These are phyloP conservation scores for Neoitamus cyanurus DNA, from an alignment of 2,888 invertebrate species.

Conservation along the genomic window DNA sequence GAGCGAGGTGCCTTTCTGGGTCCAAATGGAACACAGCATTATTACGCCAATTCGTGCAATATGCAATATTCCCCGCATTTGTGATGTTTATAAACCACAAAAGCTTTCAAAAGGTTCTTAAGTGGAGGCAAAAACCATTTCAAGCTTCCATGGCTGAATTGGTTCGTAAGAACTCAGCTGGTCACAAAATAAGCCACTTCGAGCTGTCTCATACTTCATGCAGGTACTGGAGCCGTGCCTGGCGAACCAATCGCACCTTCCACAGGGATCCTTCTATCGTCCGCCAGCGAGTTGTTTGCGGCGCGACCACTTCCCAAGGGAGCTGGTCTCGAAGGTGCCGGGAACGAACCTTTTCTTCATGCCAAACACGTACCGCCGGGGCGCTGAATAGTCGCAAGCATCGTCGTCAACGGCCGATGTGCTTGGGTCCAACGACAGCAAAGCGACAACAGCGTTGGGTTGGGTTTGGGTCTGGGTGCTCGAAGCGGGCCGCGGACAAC, in stretches of 20 bases:
- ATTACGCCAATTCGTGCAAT: too few species aligned
- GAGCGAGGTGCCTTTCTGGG: too few species aligned
- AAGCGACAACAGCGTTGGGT: neutral
- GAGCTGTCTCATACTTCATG: neutral
- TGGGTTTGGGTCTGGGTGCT: neutral
- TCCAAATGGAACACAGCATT: too few species aligned
- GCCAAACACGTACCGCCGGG: neutral
- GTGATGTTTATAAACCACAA: neutral
- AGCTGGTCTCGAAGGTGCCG: neutral
- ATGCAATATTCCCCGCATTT: neutral
- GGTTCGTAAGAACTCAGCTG: neutral
- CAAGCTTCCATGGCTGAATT: neutral
- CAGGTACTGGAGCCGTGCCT: neutral
- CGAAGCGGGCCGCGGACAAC: neutral
- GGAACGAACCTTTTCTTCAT: neutral
- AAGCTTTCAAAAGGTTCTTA: neutral
- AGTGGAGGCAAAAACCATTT: neutral
- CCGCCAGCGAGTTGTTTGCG: neutral
- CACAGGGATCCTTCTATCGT: neutral
- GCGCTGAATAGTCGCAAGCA: neutral
- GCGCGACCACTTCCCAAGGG: neutral
- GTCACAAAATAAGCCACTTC: neutral
- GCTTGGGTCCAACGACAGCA: neutral
- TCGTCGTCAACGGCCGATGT: too few species aligned
- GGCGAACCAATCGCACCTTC: too few species aligned